Evolutionary conservation across 2,797 vertebrate genomes (phyloP).

Genomic region (Catostomus latipinnis): DNA sequence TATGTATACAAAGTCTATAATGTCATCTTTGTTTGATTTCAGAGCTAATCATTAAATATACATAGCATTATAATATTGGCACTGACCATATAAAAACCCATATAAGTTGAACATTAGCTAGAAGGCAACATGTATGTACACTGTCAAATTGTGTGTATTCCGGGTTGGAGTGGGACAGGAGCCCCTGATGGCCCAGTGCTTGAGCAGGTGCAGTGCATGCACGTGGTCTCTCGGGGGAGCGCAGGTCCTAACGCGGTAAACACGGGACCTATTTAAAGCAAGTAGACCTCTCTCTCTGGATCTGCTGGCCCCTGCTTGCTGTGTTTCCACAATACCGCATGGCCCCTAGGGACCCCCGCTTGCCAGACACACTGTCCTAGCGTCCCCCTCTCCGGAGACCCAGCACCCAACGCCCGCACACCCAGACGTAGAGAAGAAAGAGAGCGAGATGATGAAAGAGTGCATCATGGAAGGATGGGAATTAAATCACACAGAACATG

Average conservation of each 20-base stretch:
- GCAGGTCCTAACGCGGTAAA: constrained; percentile 62
- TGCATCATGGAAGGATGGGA: constrained; percentile 58
- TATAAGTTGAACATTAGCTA: neutral
- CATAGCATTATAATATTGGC: neutral
- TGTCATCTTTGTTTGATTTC: too few relatives aligned
- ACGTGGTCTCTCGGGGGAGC: constrained; percentile 51
- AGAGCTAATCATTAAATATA: too few relatives aligned
- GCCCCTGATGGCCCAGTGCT: constrained; percentile 56
- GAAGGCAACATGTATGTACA: constrained; percentile 14
- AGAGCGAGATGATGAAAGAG: constrained; percentile 60
- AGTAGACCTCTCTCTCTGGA: constrained; percentile 53
- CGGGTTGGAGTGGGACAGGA: constrained; percentile 48
- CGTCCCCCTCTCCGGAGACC: constrained; percentile 40
- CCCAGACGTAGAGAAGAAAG: constrained; percentile 44
- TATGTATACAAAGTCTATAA: too few relatives aligned
- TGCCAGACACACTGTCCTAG: constrained; percentile 47
- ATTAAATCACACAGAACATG: constrained; percentile 54
- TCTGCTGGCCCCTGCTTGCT: constrained; percentile 52
- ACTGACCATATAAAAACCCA: neutral
- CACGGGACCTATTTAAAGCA: constrained; percentile 65
- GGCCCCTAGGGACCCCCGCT: constrained; percentile 38
- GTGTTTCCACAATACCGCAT: constrained; percentile 62
- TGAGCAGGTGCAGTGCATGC: constrained; percentile 62
- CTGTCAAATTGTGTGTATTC: constrained; percentile 22
- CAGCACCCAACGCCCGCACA: constrained; percentile 58